Conservation (phyloP, 2,113 vertebrate species). For the Marmota monax region DNA sequence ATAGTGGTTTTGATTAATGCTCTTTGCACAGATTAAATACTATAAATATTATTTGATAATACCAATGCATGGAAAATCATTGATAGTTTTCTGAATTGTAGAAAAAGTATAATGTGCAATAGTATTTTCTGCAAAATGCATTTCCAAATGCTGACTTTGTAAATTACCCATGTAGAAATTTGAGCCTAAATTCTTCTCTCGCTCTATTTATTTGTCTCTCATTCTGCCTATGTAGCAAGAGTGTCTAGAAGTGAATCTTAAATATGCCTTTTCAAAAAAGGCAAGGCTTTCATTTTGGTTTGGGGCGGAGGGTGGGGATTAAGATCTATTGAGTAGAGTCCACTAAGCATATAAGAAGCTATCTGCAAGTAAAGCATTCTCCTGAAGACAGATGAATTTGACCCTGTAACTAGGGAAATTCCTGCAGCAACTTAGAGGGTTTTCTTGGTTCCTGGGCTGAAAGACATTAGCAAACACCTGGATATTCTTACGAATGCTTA, state of each 20-base stretch:
- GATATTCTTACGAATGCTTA: background rate
- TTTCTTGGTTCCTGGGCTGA: background rate
- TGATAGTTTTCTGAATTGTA: background rate
- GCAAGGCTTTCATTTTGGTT: background rate
- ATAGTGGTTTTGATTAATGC: background rate
- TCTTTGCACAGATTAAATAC: background rate
- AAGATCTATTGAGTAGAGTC: background rate
- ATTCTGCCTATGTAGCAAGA: background rate
- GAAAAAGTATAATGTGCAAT: background rate
- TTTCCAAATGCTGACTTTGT: background rate
- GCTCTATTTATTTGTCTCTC: conserved; percentile 8
- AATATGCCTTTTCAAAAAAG: background rate
- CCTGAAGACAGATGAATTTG: background rate
- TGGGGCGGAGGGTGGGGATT: too few species aligned
- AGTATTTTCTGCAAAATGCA: background rate
- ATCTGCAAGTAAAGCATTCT: background rate
- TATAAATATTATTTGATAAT: conserved; percentile 14
- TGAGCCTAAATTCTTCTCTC: background rate
- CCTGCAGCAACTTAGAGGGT: background rate
- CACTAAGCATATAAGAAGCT: background rate
- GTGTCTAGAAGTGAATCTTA: background rate
- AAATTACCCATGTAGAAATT: conserved; percentile 3
- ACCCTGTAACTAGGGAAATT: background rate
- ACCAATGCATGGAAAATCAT: background rate
- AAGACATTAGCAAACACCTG: background rate